Base-by-base conservation (phyloP, 2,888 invertebrate genomes). In the Noctua fimbriata region DNA sequence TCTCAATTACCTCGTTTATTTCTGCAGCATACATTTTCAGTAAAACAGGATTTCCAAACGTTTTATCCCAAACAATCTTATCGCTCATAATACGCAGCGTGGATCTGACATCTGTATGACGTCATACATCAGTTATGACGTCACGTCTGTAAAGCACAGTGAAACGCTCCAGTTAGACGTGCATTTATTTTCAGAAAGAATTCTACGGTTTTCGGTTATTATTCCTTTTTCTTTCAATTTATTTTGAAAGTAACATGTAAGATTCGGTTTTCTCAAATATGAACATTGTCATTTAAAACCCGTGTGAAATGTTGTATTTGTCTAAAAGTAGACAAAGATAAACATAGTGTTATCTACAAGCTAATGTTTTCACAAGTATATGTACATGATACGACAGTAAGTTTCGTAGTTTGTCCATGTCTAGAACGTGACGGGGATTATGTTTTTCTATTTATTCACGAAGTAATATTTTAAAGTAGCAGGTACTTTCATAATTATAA, bases 341-440 rank as follows among this genome's bases (percentile, higher is more conserved):
- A 44, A 71, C n/a, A 76, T 28, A 47, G 55, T n/a, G 16, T 52
- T n/a, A n/a, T n/a, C n/a, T n/a, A 41, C 36, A 12, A 73, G n/a
- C n/a, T 32, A n/a, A 44, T n/a, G 18, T 58, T 75, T 58, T 16
- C 24, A 32, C 24, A 44, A 32, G 18, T 36, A 24, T 32, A 7
- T 24, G 16, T 36, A 21, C 5, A 28, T 7, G 16, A 32, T 18
- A 49, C 49, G 18, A 49, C 49, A 49, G 1, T 49, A 49, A 16
- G 18, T 49, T 49, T 49, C 49, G 49, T 18, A 18, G 49, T 18
- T 49, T 18, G 16, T 49, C 18, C 49, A 49, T 49, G 18, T 18
- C 49, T 49, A 49, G 49, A 49, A 49, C 2, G 44, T 44, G 14
- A 14, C 2, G 44, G 16, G 18, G 49, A 24, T 47, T 47, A 28